A percentile compares a stretch with the other conserved stretches of the same genome.
phyloP scores from a whole-genome alignment of 2,113 vertebrate genomes.

The Amazona vittata region DNA sequence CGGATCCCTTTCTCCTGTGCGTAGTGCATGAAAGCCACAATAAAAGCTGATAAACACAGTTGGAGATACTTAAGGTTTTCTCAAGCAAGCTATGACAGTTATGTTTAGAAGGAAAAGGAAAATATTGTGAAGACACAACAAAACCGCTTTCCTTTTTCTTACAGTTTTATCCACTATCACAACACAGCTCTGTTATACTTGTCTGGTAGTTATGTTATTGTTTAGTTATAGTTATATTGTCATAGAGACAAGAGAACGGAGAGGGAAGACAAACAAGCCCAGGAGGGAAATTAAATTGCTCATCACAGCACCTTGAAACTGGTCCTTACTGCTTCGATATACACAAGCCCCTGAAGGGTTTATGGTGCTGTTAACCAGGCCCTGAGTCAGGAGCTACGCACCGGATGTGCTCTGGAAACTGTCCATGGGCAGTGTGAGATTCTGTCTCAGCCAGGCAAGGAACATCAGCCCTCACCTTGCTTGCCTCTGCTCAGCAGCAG shows the following conservation, averaged over 20 bases:
- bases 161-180: neutral
- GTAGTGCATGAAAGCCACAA: neutral
- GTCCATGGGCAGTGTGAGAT: accelerated
- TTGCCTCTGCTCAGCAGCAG: too few species aligned
- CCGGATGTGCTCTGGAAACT: neutral
- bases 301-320: neutral
- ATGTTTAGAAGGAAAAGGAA: neutral
- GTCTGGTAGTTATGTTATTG: neutral
- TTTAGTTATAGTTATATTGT: too few species aligned
- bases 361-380: neutral
- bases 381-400: neutral
- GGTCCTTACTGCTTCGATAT: neutral
- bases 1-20: neutral
- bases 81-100: neutral
- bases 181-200: neutral
- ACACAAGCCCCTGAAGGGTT: neutral
- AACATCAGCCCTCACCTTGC: too few species aligned
- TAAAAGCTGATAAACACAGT: neutral
- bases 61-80: neutral
- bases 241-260: neutral
- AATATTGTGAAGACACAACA: neutral
- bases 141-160: neutral
- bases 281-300: neutral
- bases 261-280: neutral
- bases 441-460: neutral